Base-by-base conservation (phyloP, 2,797 vertebrate species). In the Kryptolebias ocellatus region DNA sequence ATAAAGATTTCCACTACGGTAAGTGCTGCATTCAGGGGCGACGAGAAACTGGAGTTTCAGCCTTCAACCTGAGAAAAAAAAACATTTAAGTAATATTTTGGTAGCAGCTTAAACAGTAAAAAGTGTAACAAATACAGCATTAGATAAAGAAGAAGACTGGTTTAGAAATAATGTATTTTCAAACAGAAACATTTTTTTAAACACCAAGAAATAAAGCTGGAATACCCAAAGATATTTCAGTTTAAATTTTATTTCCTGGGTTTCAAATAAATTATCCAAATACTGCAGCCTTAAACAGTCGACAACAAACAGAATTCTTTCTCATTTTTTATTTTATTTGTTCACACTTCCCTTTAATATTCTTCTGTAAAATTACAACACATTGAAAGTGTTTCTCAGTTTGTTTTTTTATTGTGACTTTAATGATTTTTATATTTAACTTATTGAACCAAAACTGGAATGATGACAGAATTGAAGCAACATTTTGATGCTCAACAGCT, bases 261-360 rank as follows among this genome's bases (percentile, higher is more conserved):
- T 14, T 3, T 14, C 11, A 34, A 34, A 24, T 24, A 24, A 24
- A 24, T 24, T 24, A 45, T 16, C 9, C 24, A 3, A 24, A 29
- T 54, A n/a, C 28, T 37, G 2, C 17, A 5, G 5, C n/a, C 37
- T 18, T 16, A 8, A 64, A 4, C 4, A 49, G 5, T 50, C 5
- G 34, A 52, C 4, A 67, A 27, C 51, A 49, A 53, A 7, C 0
- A 39, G n/a, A 3, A 51, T 2, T 72, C 55, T 1, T 53, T 24
- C 20, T 24, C 20, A 24, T 67, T 28, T 66, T 29, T 31, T 7
- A 53, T 73, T 74, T 82, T 79, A 71, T 84, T 75, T 62, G 70
- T 64, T 85, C 29, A 80, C 65, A 69, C 60, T 18, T 75, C 62
- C 27, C 34, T 76, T 80, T 67, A 78, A 75, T 63, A 2, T 62